Evolutionary conservation across 1,140 invertebrate species (phyloP).

Genomic region (Anadara kagoshimensis): DNA sequence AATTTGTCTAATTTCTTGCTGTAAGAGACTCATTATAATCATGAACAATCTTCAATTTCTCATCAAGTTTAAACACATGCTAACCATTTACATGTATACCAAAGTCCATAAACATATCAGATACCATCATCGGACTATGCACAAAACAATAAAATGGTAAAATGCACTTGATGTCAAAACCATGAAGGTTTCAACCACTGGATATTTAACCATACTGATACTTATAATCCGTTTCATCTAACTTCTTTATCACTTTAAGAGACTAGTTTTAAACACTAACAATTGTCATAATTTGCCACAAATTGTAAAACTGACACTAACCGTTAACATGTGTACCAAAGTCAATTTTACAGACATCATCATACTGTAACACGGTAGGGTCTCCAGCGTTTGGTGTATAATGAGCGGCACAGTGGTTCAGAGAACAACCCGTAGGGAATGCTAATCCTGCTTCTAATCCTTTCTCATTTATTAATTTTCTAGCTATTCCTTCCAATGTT

Average conservation of each 20-base stretch:
- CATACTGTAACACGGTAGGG: conserved; percentile 92
- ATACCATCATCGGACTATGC: no score
- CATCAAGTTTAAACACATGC: background rate
- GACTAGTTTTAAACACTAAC: background rate
- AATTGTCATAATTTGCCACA: background rate
- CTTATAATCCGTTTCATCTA: background rate
- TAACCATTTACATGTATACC: conserved; percentile 7
- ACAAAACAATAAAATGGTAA: no score
- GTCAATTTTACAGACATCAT: conserved; percentile 99
- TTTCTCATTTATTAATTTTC: conserved; percentile 95
- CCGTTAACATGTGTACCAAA: conserved; percentile 99
- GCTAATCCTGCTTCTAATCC: conserved; percentile 97
- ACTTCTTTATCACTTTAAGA: background rate
- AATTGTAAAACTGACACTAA: conserved; percentile 50
- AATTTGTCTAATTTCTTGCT: background rate
- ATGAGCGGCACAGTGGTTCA: conserved; percentile 99
- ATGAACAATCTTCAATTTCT: background rate
- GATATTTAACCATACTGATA: background rate
- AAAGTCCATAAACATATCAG: background rate
- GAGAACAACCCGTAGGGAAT: conserved; percentile 98
- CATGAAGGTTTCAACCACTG: background rate
- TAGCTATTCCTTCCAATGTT: conserved; percentile 92
- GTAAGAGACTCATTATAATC: background rate
- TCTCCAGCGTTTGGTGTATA: conserved; percentile 99
- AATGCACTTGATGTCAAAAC: no score